These are phyloP conservation scores for Aphidoletes aphidimyza DNA, from an alignment of 2,888 invertebrate genomes.

Conservation along the genomic window DNA sequence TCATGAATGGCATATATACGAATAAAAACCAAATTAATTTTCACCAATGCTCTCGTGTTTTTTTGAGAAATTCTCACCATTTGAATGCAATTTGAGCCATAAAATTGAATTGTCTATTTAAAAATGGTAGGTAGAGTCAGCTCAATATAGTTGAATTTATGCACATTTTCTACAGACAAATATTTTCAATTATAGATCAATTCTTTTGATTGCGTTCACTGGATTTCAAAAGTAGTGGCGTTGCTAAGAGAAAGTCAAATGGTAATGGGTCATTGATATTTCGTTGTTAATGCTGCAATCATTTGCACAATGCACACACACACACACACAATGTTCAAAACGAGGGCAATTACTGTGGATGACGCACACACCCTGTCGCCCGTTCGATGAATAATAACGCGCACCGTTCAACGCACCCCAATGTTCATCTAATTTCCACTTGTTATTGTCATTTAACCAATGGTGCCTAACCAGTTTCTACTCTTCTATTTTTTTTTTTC, in stretches of 20 bases:
- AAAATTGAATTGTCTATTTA: constrained; percentile 7
- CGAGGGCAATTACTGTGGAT: constrained; percentile 30
- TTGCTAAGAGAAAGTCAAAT: neutral
- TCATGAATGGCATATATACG: too few relatives aligned
- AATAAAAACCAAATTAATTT: neutral
- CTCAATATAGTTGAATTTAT: too few relatives aligned
- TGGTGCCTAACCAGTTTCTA: neutral
- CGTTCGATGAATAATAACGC: neutral
- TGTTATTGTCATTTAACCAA: constrained; percentile 35
- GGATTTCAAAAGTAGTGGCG: neutral
- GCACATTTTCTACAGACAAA: neutral
- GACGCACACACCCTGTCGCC: neutral
- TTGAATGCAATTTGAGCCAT: neutral
- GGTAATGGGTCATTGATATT: neutral
- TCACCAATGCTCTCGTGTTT: neutral
- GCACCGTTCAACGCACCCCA: neutral
- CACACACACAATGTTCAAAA: too few relatives aligned
- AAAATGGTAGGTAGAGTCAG: neutral
- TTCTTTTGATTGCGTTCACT: neutral
- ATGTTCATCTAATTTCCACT: constrained; percentile 43
- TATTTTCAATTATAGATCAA: constrained; percentile 38
- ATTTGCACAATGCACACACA: constrained; percentile 45
- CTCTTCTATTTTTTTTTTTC: neutral
- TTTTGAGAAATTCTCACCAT: too few relatives aligned
- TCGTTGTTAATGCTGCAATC: constrained; percentile 26